These are phyloP conservation scores for Megamerina dolium DNA, from an alignment of 2,888 invertebrate species.

Conservation along the genomic window DNA sequence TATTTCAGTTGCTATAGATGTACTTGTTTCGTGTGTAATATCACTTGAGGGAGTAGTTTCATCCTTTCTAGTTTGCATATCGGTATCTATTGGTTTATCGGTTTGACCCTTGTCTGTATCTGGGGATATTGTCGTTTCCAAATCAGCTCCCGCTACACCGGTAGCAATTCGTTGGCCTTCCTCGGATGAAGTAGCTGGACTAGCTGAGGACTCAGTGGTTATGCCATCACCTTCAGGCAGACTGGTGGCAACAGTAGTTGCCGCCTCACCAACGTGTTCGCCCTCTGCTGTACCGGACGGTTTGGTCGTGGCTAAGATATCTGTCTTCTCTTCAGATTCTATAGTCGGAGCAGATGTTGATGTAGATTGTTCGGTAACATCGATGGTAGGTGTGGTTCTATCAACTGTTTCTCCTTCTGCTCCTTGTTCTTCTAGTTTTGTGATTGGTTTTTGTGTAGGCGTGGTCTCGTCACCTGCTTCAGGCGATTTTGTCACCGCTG, in stretches of 20 bases:
- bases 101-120: not conserved
- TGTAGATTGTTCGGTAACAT: not conserved
- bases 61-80: not conserved
- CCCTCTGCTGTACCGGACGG: constrained; percentile 10
- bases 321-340: constrained; percentile 19
- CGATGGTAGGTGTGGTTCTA: not conserved
- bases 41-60: too few relatives aligned
- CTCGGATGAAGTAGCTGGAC: constrained; percentile 7
- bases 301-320: constrained; percentile 18
- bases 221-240: not conserved
- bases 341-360: constrained; percentile 5
- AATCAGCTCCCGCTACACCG: constrained; percentile 3
- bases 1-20: constrained; percentile 24
- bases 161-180: constrained; percentile 12
- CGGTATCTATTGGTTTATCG: not conserved
- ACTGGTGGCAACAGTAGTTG: constrained; percentile 6
- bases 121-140: constrained; percentile 9
- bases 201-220: constrained; percentile 18
- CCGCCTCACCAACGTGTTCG: constrained; percentile 23
- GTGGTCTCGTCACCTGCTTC: not conserved
- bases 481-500: not conserved
- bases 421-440: constrained; percentile 6
- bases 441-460: not conserved
- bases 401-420: not conserved
- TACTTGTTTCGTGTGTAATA: too few relatives aligned